A percentile compares a stretch with the other conserved stretches of the same genome.
Conservation (phyloP, 2,113 vertebrate genomes). For the Balaeniceps rex region DNA sequence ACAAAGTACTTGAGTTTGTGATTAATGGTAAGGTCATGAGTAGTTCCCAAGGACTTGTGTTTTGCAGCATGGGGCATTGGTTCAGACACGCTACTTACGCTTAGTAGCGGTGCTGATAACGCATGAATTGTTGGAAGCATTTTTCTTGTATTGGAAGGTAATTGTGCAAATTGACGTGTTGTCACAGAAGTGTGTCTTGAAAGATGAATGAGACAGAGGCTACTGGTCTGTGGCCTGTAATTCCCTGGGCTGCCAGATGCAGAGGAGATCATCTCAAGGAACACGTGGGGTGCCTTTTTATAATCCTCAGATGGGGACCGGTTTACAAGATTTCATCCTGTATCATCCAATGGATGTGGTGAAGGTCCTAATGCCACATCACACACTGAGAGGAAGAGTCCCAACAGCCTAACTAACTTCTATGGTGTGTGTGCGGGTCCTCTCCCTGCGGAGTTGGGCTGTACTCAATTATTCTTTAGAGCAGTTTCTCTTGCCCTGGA, state of each 20-base stretch:
- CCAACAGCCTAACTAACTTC: neutral
- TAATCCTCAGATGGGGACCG: neutral
- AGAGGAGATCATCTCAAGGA: neutral
- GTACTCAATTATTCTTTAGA: neutral
- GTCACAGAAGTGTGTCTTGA: fast-evolving
- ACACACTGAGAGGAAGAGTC: neutral
- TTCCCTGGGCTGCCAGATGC: neutral
- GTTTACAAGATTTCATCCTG: neutral
- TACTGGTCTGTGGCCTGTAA: neutral
- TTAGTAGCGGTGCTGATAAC: neutral
- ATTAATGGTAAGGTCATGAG: neutral
- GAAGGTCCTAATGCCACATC: neutral
- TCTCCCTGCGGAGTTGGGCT: neutral
- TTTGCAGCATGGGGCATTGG: neutral
- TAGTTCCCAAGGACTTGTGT: neutral
- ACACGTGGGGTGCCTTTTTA: neutral
- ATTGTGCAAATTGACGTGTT: neutral
- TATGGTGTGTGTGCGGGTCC: fast-evolving
- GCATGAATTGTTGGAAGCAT: neutral
- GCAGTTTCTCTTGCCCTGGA: neutral
- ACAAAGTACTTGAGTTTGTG: neutral
- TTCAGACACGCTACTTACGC: neutral
- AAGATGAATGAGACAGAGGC: neutral
- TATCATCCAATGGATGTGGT: neutral
- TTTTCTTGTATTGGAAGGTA: neutral